These are phyloP conservation scores for Aphelenchoides avenae DNA, from an alignment of 1,140 invertebrate genomes.

Conservation along the genomic window DNA sequence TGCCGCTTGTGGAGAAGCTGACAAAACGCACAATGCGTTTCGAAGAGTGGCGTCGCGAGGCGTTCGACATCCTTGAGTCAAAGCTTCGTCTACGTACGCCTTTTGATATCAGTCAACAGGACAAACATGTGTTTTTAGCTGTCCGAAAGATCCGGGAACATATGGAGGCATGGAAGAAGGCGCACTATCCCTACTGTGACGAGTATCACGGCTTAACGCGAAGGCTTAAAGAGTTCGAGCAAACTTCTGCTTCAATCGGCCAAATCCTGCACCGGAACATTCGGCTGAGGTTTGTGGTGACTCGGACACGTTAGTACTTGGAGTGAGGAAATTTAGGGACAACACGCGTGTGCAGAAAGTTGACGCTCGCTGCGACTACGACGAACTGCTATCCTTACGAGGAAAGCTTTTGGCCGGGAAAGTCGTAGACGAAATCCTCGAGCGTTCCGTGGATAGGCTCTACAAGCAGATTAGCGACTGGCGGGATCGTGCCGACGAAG, in stretches of 20 bases:
- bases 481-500: no score
- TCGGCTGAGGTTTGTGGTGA: slow-evolving; percentile 24
- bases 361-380: slow-evolving; percentile 28
- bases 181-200: slow-evolving; percentile 31
- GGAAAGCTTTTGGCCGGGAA: no score
- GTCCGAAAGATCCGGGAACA: slow-evolving; percentile 15
- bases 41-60: slow-evolving; percentile 17
- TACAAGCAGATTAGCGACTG: no score
- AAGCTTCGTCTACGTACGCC: neutral
- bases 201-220: slow-evolving; percentile 20
- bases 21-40: slow-evolving; percentile 19
- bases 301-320: no score
- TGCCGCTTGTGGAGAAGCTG: slow-evolving; percentile 19
- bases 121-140: slow-evolving; percentile 17
- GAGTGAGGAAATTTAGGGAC: slow-evolving; percentile 22
- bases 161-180: slow-evolving; percentile 17
- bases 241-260: slow-evolving; percentile 1
- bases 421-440: no score
- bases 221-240: slow-evolving; percentile 17
- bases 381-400: no score
- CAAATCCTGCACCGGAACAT: slow-evolving; percentile 29
- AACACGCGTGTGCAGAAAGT: slow-evolving; percentile 39
- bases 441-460: no score
- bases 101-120: neutral
- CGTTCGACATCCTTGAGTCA: slow-evolving; percentile 1